Evolutionary conservation across 1,140 invertebrate species (phyloP), one percentile per base, ranked within the genome.

Genomic region (Lucilia sericata): DNA sequence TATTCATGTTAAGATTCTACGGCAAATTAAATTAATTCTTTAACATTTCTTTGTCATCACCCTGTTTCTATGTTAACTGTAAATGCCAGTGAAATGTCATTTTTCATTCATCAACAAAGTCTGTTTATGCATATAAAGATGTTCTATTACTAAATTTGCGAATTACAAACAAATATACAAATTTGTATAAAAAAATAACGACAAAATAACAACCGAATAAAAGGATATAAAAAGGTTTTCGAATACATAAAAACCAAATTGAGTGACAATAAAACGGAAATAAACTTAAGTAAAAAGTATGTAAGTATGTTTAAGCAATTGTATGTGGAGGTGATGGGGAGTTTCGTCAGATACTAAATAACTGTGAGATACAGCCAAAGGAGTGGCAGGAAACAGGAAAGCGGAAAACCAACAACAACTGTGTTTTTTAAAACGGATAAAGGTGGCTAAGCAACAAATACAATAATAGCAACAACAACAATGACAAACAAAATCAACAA

Each of bases 221-320:
- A 80, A 80, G 42, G 76, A 80, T 80, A 49, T 80, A 80, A 80
- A 80, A 80, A 49, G 76, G 76, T 21, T 21, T 80, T 80, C n/a
- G 42, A 49, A 80, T 19, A 80, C 42, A 80, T 80, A 80, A 80
- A 80, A 80, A 80, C 42, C 36, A 80, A 80, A 80, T 80, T 80
- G 76, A 80, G 76, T 80, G 76, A 80, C 76, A 80, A 80, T 80
- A 80, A 80, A 80, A 80, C 76, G 76, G 76, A 80, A 80, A 80
- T 80, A 80, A 80, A 80, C 76, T 80, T 51, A 80, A 80, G 76
- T 80, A 51, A 21, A 70, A 25, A 70, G 65, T 21, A 80, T 78
- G 42, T 19, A 78, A n/a, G 47, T 78, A 36, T 65, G 13, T 65
- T n/a, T 25, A 10, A 78, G 7, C n/a, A n/a, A n/a, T n/a, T n/a